phyloP scores from a whole-genome alignment of 1,140 invertebrate species.

The Caenorhabditis briggsae region DNA sequence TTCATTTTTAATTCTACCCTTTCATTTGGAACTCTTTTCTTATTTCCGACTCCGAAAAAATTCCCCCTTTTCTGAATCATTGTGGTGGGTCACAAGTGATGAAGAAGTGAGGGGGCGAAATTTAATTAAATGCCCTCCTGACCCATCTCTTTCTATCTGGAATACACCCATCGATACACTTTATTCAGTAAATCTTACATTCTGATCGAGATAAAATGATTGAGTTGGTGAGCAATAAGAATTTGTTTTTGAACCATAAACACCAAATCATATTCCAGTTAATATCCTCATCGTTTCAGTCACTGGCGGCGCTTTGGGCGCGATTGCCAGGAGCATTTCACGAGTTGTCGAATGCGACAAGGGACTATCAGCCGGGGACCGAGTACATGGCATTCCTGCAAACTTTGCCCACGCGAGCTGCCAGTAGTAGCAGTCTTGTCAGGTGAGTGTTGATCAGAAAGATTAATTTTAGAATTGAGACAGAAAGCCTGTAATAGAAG shows the following conservation, averaged over 20 bases:
- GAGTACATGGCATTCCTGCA: constrained; percentile 74
- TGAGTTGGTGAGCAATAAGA: not conserved
- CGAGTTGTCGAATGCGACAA: constrained; percentile 71
- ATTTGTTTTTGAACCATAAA: not conserved
- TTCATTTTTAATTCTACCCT: not conserved
- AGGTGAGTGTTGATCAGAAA: constrained; percentile 42
- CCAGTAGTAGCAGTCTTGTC: constrained; percentile 65
- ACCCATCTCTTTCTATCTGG: constrained; percentile 27
- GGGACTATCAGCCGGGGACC: constrained; percentile 68
- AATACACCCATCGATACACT: constrained; percentile 10
- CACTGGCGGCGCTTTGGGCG: constrained; percentile 65
- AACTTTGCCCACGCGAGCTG: constrained; percentile 68
- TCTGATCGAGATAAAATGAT: not conserved
- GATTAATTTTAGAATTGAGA: no score
- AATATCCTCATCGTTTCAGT: constrained; percentile 58
- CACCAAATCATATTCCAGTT: not conserved
- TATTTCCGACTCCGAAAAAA: not conserved
- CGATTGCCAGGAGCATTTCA: constrained; percentile 70
- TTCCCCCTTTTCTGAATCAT: not conserved
- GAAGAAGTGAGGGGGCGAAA: constrained; percentile 12
- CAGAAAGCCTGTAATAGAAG: no score
- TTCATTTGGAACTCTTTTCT: constrained; percentile 11
- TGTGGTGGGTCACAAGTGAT: constrained; percentile 39
- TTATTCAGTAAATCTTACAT: not conserved
- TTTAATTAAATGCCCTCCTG: constrained; percentile 51